A percentile compares a stretch with the other conserved stretches of the same genome.
Conservation (phyloP, 2,888 invertebrate genomes). For the Heterodera filipjevi region DNA sequence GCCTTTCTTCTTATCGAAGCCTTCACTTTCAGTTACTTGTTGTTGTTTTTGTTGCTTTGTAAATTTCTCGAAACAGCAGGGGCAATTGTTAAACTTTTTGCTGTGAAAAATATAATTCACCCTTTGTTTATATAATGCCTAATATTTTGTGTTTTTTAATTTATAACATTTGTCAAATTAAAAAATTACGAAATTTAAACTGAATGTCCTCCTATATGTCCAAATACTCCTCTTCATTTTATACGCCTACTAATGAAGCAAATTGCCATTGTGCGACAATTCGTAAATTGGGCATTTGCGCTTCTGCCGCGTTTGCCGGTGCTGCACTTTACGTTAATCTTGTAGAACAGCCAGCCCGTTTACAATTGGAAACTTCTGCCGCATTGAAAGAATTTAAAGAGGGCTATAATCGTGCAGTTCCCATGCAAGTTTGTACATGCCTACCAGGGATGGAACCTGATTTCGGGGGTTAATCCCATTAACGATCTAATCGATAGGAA, state of each 20-base stretch:
- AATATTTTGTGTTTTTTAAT: not conserved
- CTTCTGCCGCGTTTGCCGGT: slow-evolving; percentile 18
- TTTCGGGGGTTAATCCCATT: not conserved
- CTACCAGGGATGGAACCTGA: not conserved
- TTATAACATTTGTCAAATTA: slow-evolving; percentile 3
- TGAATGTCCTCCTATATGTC: not conserved
- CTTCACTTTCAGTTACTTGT: too few species aligned
- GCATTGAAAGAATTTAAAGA: slow-evolving; percentile 20
- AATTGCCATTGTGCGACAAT: not conserved
- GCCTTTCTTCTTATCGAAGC: too few species aligned
- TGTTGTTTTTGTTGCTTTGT: too few species aligned
- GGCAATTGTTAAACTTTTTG: too few species aligned
- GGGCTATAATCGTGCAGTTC: slow-evolving; percentile 9
- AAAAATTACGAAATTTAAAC: not conserved
- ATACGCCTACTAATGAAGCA: not conserved
- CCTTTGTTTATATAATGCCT: too few species aligned
- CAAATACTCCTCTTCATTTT: not conserved
- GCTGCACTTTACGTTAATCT: slow-evolving; percentile 13
- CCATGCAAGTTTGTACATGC: slow-evolving; percentile 1
- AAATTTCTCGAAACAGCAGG: too few species aligned
- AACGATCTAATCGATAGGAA: too few species aligned
- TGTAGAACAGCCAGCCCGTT: slow-evolving; percentile 18
- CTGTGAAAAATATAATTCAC: too few species aligned
- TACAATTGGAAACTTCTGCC: slow-evolving; percentile 1
- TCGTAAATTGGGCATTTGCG: not conserved